Percentiles rank a stretch among this genome's conserved stretches.
phyloP scores from a whole-genome alignment of 2,113 vertebrate genomes.

The Porphyrio hochstetteri region DNA sequence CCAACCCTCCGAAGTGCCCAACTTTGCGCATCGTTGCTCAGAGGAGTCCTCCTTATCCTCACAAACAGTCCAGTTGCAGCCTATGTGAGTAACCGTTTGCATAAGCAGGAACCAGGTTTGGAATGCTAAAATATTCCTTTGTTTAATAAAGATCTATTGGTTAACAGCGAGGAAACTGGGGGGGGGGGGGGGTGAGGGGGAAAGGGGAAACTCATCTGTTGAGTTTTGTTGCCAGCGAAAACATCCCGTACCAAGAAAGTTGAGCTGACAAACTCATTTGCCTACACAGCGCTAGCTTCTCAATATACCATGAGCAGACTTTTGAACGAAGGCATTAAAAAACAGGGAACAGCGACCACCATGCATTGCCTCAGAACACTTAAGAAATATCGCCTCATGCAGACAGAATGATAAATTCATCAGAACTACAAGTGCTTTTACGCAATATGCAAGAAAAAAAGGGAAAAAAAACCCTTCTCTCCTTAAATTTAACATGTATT shows the following conservation, averaged over 20 bases:
- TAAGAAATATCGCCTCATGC: slow-evolving; percentile 83
- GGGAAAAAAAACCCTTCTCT: slow-evolving; percentile 23
- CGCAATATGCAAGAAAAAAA: slow-evolving; percentile 60
- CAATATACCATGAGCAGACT: slow-evolving; percentile 64
- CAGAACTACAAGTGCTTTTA: slow-evolving; percentile 70
- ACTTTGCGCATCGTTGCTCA: neutral
- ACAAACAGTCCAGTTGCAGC: neutral
- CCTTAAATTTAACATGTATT: slow-evolving; percentile 55
- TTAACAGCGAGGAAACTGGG: slow-evolving; percentile 51
- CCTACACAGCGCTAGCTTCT: slow-evolving; percentile 54
- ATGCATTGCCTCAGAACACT: slow-evolving; percentile 83
- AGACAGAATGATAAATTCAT: slow-evolving; percentile 77
- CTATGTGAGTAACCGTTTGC: neutral
- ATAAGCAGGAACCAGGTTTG: slow-evolving; percentile 54
- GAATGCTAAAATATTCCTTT: slow-evolving; percentile 69
- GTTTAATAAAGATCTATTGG: slow-evolving; percentile 55
- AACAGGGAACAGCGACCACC: slow-evolving; percentile 71
- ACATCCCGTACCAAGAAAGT: slow-evolving; percentile 47
- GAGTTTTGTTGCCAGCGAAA: slow-evolving; percentile 61
- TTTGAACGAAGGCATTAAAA: slow-evolving; percentile 64
- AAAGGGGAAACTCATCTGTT: slow-evolving; percentile 48
- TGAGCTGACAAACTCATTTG: slow-evolving; percentile 54
- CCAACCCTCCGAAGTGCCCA: neutral
- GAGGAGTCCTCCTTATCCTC: neutral
- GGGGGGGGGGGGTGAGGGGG: neutral